Base-by-base conservation (phyloP, 2,113 vertebrate species). In the Odobenus rosmarus region DNA sequence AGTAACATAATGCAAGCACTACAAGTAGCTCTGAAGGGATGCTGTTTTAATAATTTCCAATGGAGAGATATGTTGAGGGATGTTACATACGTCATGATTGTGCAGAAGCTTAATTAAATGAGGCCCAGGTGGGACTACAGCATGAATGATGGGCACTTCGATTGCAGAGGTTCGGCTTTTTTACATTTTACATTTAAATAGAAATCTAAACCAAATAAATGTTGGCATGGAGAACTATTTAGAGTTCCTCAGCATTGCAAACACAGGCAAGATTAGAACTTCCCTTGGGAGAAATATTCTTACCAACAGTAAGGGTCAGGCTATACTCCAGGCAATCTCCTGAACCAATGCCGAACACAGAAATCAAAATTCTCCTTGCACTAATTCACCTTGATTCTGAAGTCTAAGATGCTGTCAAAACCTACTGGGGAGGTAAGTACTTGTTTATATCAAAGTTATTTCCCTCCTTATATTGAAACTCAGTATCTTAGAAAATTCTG, bases 401-500 rank as follows among this genome's bases (percentile, higher is more conserved):
- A 79, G 33, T 55, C 81, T 61, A 76, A 36, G 12, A 36, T 9
- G 31, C 24, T 72, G 26, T 42, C 80, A 26, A 61, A 90, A 74
- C 21, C 39, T 24, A 84, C 1, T 11, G 5, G 36, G 15, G 12
- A 90, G 1, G 23, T 76, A 77, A 16, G 13, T 14, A 8, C 19
- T 93, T 76, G 53, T 74, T 86, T 72, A 83, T 55, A 42, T 92
- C 83, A 67, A 57, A 96, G 33, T 51, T 90, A 85, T 46, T 80
- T 79, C 33, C 55, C 23, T 55, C 39, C 15, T 71, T 77, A 69
- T 18, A 19, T 7, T 33, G 72, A 88, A 9, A 33, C 21, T 71
- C 79, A 12, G 42, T 64, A 53, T 19, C 5, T 82, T 31, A 79
- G 64, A 86, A 97, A 90, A 67, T 33, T 59, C 77, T 36, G 42